Evolutionary conservation across 2,888 invertebrate genomes (phyloP), one percentile per base, ranked within the genome.

Genomic region (Drosophila paramelanica): DNA sequence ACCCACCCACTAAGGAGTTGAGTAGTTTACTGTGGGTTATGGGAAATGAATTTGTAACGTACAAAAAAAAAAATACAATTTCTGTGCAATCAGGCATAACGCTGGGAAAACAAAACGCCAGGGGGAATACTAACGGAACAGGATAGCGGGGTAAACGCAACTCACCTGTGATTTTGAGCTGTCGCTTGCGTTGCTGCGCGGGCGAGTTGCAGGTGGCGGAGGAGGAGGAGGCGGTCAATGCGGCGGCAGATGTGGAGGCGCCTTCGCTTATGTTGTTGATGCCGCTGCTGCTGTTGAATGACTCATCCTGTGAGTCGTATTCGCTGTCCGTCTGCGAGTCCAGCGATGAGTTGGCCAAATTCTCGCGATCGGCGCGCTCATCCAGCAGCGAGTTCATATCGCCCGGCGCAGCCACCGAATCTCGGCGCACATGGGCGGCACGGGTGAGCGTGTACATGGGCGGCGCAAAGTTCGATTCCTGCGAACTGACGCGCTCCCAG

Each of bases 141-240:
- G 36, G n/a, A 50, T 31, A n/a, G 20, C 14, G 20, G 17, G 13
- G 31, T 17, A 38, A n/a, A 33, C 11, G 49, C 13, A 46, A 84
- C 89, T 89, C 87, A 92, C 92, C 92, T 91, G 92, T 92, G 79
- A 92, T 92, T 90, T 92, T 92, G 5, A 88, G 91, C 70, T 92
- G 92, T 62, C 92, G 89, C 61, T 90, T 92, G 70, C 87, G 90
- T 36, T 81, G 71, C 57, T 72, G 77, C 55, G 73, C 42, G 31
- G 59, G 33, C 33, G 49, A 46, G 31, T 42, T 60, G 69, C 55
- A 56, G 45, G 42, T 20, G 53, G 46, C 17, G 17, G 17, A 17
- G 17, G 50, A 10, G 47, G 69, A 68, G 20, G 42, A 49, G 38
- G 46, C 76, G 56, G 14, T 33, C 36, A 58, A 20, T 11, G 73